Conservation (phyloP, 2,888 invertebrate species). For the Taphrorychus bicolor region DNA sequence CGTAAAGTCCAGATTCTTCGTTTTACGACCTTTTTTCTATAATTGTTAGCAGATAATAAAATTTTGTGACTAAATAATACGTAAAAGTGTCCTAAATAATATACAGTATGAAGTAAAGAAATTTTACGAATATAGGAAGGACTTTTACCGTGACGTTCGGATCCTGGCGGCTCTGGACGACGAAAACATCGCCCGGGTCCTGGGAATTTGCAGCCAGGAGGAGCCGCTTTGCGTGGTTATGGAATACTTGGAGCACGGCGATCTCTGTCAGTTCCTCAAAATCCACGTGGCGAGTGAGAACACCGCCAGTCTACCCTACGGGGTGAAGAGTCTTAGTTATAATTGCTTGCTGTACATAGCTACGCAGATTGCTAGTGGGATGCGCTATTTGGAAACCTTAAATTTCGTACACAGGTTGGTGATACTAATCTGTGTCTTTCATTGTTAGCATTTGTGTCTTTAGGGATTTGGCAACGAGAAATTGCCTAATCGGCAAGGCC, state of each 20-base stretch:
- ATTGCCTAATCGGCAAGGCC: slow-evolving; percentile 84
- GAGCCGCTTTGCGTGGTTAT: slow-evolving; percentile 82
- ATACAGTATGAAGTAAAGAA: no score
- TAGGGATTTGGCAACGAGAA: slow-evolving; percentile 85
- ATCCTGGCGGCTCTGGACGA: slow-evolving; percentile 84
- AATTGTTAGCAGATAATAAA: no score
- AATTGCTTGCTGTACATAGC: slow-evolving; percentile 82
- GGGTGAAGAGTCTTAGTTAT: slow-evolving; percentile 71
- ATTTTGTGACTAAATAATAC: no score
- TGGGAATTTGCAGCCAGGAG: slow-evolving; percentile 77
- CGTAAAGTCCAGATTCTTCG: no score
- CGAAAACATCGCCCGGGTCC: slow-evolving; percentile 76
- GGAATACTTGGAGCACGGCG: slow-evolving; percentile 84
- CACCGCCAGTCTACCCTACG: slow-evolving; percentile 63
- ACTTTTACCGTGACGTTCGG: slow-evolving; percentile 87
- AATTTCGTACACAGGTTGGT: slow-evolving; percentile 79
- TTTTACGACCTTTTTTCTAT: no score
- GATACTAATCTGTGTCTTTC: no score
- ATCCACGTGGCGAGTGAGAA: slow-evolving; percentile 71
- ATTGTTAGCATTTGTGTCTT: neutral
- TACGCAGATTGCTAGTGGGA: slow-evolving; percentile 86
- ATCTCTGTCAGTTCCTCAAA: slow-evolving; percentile 81
- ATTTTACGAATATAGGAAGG: slow-evolving; percentile 78
- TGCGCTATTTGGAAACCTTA: slow-evolving; percentile 86
- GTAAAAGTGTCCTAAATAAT: no score